These are phyloP conservation scores for Polyploca ridens DNA, from an alignment of 2,888 invertebrate species.

Conservation along the genomic window DNA sequence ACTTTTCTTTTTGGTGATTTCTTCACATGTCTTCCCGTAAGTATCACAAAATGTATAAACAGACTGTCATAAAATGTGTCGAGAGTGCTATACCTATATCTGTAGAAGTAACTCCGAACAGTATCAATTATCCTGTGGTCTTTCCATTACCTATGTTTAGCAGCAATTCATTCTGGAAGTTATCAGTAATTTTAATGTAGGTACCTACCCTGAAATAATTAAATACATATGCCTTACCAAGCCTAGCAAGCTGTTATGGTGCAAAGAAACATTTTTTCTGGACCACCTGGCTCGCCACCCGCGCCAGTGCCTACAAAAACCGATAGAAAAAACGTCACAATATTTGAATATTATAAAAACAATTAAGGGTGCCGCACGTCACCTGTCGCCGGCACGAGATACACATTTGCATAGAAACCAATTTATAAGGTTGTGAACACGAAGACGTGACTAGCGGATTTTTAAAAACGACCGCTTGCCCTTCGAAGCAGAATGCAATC, in stretches of 20 bases:
- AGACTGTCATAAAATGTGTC: too few relatives aligned
- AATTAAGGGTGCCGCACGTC: slow-evolving; percentile 82
- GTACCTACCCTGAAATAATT: not conserved
- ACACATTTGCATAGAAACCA: slow-evolving; percentile 80
- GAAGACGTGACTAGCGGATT: slow-evolving; percentile 38
- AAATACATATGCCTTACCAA: slow-evolving; percentile 28
- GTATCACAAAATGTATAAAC: too few relatives aligned
- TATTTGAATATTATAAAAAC: slow-evolving; percentile 84
- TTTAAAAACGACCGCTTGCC: not conserved
- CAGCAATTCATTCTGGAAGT: not conserved
- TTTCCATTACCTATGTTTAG: not conserved
- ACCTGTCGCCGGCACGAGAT: slow-evolving; percentile 82
- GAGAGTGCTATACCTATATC: too few relatives aligned
- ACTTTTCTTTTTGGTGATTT: too few relatives aligned
- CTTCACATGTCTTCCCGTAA: not conserved
- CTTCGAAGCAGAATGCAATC: too few relatives aligned
- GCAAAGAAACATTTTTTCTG: slow-evolving; percentile 63
- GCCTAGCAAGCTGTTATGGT: slow-evolving; percentile 70
- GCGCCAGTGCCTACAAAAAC: slow-evolving; percentile 73
- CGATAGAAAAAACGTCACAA: slow-evolving; percentile 75
- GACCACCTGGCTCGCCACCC: slow-evolving; percentile 82
- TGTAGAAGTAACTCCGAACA: too few relatives aligned
- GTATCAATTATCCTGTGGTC: not conserved
- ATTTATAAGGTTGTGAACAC: slow-evolving; percentile 57
- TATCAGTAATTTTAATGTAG: not conserved